These are phyloP conservation scores for Latrodectus elegans DNA, from an alignment of 2,888 invertebrate genomes.

Conservation along the genomic window DNA sequence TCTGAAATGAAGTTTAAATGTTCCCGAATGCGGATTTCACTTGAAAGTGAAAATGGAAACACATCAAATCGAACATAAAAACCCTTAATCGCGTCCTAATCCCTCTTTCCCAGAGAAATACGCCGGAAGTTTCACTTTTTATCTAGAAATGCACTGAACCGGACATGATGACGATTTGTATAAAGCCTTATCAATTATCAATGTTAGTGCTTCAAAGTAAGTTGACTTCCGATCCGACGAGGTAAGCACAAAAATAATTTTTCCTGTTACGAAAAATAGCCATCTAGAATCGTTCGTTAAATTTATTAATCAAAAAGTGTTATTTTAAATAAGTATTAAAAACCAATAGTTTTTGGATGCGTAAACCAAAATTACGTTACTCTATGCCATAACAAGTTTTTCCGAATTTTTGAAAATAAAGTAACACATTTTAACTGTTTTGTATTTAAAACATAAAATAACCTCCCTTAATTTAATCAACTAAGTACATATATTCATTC, in stretches of 20 bases:
- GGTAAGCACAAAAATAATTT: neutral
- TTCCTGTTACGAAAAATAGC: neutral
- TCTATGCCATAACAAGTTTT: no score
- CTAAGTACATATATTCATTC: no score
- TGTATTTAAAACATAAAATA: no score
- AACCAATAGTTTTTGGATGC: neutral
- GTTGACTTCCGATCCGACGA: neutral
- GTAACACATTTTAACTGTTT: no score
- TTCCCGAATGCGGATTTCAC: neutral
- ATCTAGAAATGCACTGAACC: conserved; percentile 30
- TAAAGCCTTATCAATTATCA: conserved; percentile 6
- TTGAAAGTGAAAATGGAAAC: neutral
- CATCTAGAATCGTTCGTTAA: neutral
- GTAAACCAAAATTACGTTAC: no score
- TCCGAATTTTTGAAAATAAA: no score
- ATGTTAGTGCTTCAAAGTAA: neutral
- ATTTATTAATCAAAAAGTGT: neutral
- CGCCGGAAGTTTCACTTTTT: conserved; percentile 51
- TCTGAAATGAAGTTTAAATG: neutral
- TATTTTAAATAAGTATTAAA: neutral
- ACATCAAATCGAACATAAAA: neutral
- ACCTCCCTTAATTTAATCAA: no score
- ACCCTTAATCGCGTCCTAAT: neutral
- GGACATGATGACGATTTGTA: conserved; percentile 12
- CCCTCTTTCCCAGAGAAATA: conserved; percentile 16